A percentile compares a stretch with the other conserved stretches of the same genome.
Conservation (phyloP, 1,140 invertebrate species). For the Sweltsa coloradensis region DNA sequence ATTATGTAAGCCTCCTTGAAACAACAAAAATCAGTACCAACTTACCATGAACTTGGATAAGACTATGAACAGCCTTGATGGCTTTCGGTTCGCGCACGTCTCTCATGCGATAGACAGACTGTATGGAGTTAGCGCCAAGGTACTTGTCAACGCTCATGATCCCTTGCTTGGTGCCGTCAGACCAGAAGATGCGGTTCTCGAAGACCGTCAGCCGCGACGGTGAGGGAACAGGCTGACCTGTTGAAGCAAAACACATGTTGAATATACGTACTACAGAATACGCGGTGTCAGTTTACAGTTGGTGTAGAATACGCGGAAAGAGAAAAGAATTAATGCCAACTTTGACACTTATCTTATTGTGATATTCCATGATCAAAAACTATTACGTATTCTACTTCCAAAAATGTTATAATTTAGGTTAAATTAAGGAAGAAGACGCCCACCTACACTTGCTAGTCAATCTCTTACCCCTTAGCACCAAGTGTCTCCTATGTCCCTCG, state of each 20-base stretch:
- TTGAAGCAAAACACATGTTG: constrained; percentile 19
- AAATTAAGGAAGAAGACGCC: not conserved
- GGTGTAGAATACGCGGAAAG: constrained; percentile 18
- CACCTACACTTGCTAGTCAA: not conserved
- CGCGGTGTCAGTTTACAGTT: constrained; percentile 20
- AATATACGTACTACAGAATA: too few relatives aligned
- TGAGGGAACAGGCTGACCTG: constrained; percentile 70
- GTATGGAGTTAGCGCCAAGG: constrained; percentile 58
- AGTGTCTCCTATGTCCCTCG: constrained; percentile 65
- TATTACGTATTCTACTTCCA: too few relatives aligned
- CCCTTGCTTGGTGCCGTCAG: constrained; percentile 89
- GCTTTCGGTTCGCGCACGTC: constrained; percentile 72
- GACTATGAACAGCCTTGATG: constrained; percentile 64
- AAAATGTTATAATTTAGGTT: not conserved
- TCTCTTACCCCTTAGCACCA: constrained; percentile 51
- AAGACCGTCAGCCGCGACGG: constrained; percentile 75
- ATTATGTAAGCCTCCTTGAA: not conserved
- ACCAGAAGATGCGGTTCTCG: constrained; percentile 89
- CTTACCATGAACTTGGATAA: constrained; percentile 52
- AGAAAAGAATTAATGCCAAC: constrained; percentile 7
- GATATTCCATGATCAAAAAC: too few relatives aligned
- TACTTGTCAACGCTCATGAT: constrained; percentile 87
- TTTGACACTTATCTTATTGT: too few relatives aligned
- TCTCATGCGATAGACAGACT: constrained; percentile 65
- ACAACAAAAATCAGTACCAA: constrained; percentile 6